Evolutionary conservation across 2,797 vertebrate species (phyloP).

Genomic region (Rhinoraja longicauda): DNA sequence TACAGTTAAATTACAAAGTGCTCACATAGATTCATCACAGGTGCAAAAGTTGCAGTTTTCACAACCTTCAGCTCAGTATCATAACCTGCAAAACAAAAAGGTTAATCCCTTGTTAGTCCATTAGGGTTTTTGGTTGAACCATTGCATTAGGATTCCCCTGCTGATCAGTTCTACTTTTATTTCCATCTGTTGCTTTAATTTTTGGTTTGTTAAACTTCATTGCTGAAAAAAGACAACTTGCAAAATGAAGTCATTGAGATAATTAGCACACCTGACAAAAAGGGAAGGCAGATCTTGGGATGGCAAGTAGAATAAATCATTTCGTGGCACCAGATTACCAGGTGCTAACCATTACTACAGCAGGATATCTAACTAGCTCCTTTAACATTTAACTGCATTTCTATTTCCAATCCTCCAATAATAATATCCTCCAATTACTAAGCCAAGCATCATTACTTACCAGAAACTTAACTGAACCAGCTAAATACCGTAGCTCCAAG

Average conservation of each 20-base stretch:
- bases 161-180: neutral
- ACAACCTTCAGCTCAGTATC: constrained; percentile 7
- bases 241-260: neutral
- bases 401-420: no score
- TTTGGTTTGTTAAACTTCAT: neutral
- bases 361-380: no score
- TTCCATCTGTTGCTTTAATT: neutral
- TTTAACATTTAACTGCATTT: no score
- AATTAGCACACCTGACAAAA: neutral
- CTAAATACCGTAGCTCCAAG: no score
- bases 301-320: no score
- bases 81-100: constrained; percentile 22
- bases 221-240: no score
- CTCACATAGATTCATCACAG: constrained; percentile 34
- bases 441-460: no score
- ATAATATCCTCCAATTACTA: no score
- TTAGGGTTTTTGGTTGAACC: neutral
- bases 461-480: no score
- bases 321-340: no score
- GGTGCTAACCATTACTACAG: no score
- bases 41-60: constrained; percentile 30
- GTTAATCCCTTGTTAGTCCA: neutral
- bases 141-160: neutral
- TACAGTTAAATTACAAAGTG: constrained; percentile 38
- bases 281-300: no score